Conservation (phyloP, 2,113 vertebrate genomes). For the Lutjanus erythropterus region DNA sequence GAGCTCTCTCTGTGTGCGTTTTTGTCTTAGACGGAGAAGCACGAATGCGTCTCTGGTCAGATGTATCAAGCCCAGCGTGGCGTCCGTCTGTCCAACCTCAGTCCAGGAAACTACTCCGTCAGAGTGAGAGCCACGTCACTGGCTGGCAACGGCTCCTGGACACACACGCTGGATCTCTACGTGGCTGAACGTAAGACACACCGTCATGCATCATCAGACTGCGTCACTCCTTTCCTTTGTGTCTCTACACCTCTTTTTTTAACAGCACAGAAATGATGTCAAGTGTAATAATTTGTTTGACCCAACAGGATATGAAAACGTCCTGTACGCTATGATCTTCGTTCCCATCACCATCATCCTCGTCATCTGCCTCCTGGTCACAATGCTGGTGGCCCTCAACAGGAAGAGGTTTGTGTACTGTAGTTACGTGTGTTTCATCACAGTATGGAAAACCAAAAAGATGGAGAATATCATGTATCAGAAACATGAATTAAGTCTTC, state of each 20-base stretch:
- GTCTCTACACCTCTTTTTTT: not conserved
- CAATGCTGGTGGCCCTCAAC: conserved; percentile 87
- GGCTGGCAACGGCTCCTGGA: conserved; percentile 98
- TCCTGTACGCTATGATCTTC: conserved; percentile 90
- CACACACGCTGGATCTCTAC: conserved; percentile 89
- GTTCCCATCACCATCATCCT: conserved; percentile 88
- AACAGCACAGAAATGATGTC: not conserved
- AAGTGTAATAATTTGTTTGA: conserved; percentile 7
- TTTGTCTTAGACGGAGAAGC: conserved; percentile 86
- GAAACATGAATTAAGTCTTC: no score
- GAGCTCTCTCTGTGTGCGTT: not conserved
- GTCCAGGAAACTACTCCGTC: conserved; percentile 94
- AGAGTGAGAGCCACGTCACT: conserved; percentile 94
- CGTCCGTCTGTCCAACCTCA: conserved; percentile 89
- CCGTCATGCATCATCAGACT: not conserved
- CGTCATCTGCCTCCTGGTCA: conserved; percentile 80
- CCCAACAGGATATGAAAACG: conserved; percentile 86
- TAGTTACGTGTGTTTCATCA: not conserved
- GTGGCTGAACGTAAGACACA: conserved; percentile 91
- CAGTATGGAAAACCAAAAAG: not conserved
- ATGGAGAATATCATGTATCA: not conserved
- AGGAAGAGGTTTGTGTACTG: conserved; percentile 87
- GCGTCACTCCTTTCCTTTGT: not conserved
- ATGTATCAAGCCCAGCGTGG: conserved; percentile 89
- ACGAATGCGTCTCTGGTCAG: conserved; percentile 93